Percentiles rank a stretch among this genome's conserved stretches.
These are phyloP conservation scores for Drosophila prostipennis DNA, from an alignment of 2,888 invertebrate genomes.

Conservation along the genomic window DNA sequence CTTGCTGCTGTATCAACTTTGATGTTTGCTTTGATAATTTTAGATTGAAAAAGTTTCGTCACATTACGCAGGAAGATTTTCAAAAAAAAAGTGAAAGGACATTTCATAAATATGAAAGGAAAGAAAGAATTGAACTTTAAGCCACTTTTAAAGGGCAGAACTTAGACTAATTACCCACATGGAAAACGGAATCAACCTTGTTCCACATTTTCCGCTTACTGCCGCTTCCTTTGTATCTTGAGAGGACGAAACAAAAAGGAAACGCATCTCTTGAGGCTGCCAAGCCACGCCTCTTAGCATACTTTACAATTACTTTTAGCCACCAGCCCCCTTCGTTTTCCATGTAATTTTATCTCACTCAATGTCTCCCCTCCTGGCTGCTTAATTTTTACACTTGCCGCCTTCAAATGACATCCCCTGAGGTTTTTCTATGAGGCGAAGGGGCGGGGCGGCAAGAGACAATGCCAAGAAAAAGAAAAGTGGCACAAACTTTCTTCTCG, in stretches of 20 bases:
- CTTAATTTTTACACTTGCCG: slow-evolving; percentile 72
- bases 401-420: slow-evolving; percentile 68
- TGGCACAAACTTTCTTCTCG: slow-evolving; percentile 58
- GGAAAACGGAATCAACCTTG: slow-evolving; percentile 33
- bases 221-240: slow-evolving; percentile 15
- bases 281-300: slow-evolving; percentile 48
- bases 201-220: slow-evolving; percentile 41
- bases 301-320: slow-evolving; percentile 59
- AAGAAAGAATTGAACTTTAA: slow-evolving; percentile 11
- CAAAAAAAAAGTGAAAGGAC: background rate
- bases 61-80: slow-evolving; percentile 21
- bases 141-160: slow-evolving; percentile 6
- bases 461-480: slow-evolving; percentile 41
- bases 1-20: slow-evolving; percentile 55
- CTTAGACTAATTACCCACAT: slow-evolving; percentile 46
- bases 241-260: slow-evolving; percentile 7
- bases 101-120: background rate
- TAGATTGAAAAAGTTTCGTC: slow-evolving; percentile 71
- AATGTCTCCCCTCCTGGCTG: slow-evolving; percentile 56
- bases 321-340: slow-evolving; percentile 12
- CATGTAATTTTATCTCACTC: slow-evolving; percentile 70
- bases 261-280: slow-evolving; percentile 44
- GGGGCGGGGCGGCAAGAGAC: background rate
- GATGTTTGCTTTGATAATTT: slow-evolving; percentile 76
- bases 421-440: slow-evolving; percentile 38